Evolutionary conservation across 1,140 invertebrate genomes (phyloP), one percentile per base, ranked within the genome.

Genomic region (Drepana arcuata): DNA sequence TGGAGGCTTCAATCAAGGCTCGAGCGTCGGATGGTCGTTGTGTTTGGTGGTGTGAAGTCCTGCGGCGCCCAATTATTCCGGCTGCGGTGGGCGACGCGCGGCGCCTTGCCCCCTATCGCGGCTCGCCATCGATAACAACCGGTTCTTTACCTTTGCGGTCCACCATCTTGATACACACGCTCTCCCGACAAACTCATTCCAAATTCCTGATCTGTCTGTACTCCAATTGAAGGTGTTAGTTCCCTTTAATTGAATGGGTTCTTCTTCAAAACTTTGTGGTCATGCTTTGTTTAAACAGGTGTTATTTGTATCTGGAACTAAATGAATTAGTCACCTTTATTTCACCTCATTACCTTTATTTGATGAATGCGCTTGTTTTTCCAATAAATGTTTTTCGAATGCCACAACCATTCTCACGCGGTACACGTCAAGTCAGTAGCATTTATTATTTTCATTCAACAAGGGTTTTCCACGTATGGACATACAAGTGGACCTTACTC

Each of bases 31-130:
- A 38, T 47, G 48, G 14, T 34, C 39, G 30, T 41, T 41, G 51
- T 53, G 38, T 42, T n/a, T 36, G 62, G 57, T 73, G 67, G 74
- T 79, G 74, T 79, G 74, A 79, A 79, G 70, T 79, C 74, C 74
- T 65, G 74, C 56, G 62, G 74, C 58, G 71, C 60, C 67, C 74
- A 75, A 79, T 79, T 79, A 79, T 67, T 66, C 62, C 57, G 69
- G 39, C 63, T 53, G 63, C 70, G 67, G 69, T 73, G 72, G 65
- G 67, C 69, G 62, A 41, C 61, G 41, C 47, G 47, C 55, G 72
- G 70, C 70, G 72, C 73, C 69, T 57, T 41, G 64, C 68, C 57
- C 63, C 69, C 62, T 74, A 73, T 73, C 71, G 67, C 63, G 63
- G 59, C 65, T 69, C 57, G 65, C 65, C 71, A 79, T 79, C 74